Conservation (phyloP, 2,888 invertebrate species). For the Drosophila affinis region DNA sequence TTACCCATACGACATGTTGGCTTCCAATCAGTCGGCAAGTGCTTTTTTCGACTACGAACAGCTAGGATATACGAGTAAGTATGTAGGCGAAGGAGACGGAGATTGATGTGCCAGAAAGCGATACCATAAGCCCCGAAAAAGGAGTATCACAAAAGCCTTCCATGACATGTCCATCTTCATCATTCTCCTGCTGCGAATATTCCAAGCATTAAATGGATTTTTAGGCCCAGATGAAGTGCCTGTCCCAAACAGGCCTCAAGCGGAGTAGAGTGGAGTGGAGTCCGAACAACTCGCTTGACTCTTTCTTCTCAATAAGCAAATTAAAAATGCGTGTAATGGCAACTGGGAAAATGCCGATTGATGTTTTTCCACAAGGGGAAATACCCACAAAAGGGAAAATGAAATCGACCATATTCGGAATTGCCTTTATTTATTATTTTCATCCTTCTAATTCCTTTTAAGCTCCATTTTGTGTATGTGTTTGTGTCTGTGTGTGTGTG, state of each 20-base stretch:
- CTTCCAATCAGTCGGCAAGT: constrained; percentile 24
- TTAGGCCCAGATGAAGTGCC: neutral
- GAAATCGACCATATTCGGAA: constrained; percentile 21
- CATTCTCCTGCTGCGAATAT: neutral
- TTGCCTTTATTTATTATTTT: constrained; percentile 7
- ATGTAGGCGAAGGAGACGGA: constrained; percentile 7
- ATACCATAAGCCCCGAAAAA: neutral
- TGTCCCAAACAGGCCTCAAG: neutral
- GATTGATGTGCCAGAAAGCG: constrained; percentile 24
- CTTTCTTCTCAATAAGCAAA: constrained; percentile 13
- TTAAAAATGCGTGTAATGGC: constrained; percentile 35
- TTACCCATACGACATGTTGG: constrained; percentile 45
- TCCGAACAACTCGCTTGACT: constrained; percentile 2
- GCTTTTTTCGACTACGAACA: constrained; percentile 1
- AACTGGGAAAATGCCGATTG: constrained; percentile 7
- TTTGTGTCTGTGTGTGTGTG: neutral
- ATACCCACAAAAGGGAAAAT: constrained; percentile 19
- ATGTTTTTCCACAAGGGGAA: neutral
- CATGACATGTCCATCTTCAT: neutral
- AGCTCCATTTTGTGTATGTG: neutral
- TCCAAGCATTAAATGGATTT: neutral
- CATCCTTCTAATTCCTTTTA: constrained; percentile 33
- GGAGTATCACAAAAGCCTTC: neutral
- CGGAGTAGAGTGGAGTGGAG: too few species aligned
- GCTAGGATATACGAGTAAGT: constrained; percentile 1